Evolutionary conservation across 1,140 invertebrate genomes (phyloP).

Genomic region (Aphelenchoides avenae): DNA sequence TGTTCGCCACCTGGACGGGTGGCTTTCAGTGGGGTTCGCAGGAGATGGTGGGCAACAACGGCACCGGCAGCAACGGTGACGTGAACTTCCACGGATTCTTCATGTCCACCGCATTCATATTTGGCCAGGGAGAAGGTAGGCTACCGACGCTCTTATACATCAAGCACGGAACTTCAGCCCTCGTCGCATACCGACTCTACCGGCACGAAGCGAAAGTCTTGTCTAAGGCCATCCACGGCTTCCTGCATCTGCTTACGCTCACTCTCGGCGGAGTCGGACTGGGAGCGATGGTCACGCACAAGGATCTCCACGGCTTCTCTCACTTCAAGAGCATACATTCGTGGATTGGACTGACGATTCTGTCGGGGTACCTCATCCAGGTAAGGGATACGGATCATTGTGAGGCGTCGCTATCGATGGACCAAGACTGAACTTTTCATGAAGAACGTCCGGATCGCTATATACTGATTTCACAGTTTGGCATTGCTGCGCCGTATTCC

Average conservation of each 20-base stretch:
- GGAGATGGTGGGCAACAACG: no score
- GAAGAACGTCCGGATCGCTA: no score
- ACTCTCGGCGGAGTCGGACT: constrained; percentile 1
- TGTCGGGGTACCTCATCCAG: constrained; percentile 23
- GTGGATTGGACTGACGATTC: constrained; percentile 15
- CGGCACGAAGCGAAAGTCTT: constrained; percentile 25
- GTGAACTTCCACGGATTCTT: constrained; percentile 20
- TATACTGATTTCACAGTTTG: no score
- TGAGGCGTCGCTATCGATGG: no score
- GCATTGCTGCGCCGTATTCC: no score
- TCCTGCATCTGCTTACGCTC: constrained; percentile 14
- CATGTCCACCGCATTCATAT: constrained; percentile 15
- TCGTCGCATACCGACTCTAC: constrained; percentile 19
- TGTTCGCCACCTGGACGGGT: no score
- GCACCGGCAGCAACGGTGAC: background rate
- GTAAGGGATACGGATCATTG: background rate
- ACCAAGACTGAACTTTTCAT: no score
- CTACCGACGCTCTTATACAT: background rate
- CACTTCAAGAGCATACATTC: constrained; percentile 17
- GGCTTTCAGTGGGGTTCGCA: no score
- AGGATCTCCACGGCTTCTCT: background rate
- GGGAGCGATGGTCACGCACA: constrained; percentile 4
- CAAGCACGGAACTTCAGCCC: constrained; percentile 5
- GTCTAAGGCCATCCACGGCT: constrained; percentile 12
- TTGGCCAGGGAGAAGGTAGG: constrained; percentile 34